These are phyloP conservation scores for Zootermopsis nevadensis DNA, from an alignment of 2,888 invertebrate genomes.

Conservation along the genomic window DNA sequence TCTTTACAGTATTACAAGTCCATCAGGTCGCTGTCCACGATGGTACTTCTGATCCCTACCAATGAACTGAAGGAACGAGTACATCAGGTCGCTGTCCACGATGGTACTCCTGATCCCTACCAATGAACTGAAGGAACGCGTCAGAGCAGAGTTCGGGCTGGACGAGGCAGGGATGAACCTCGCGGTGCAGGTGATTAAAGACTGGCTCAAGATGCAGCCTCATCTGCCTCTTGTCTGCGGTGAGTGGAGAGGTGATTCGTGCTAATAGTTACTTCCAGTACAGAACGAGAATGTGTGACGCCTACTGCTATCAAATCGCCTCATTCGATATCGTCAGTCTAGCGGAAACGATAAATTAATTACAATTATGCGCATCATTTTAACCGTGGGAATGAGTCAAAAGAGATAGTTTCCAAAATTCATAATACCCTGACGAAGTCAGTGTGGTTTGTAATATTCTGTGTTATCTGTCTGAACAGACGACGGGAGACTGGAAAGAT, in stretches of 20 bases:
- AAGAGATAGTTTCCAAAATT: too few species aligned
- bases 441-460: too few species aligned
- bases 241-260: conserved; percentile 51
- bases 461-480: not conserved
- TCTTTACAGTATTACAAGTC: too few species aligned
- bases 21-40: not conserved
- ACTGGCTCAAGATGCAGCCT: conserved; percentile 52
- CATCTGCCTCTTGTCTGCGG: conserved; percentile 57
- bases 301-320: too few species aligned
- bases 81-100: too few species aligned
- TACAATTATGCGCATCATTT: too few species aligned
- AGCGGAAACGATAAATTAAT: too few species aligned
- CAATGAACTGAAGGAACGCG: not conserved
- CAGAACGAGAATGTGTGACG: too few species aligned
- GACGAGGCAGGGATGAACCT: conserved; percentile 4
- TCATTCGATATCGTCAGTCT: too few species aligned
- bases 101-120: not conserved
- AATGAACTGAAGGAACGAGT: not conserved
- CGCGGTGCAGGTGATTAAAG: conserved; percentile 50
- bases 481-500: conserved; percentile 25
- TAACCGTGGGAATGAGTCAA: too few species aligned
- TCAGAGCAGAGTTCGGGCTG: conserved; percentile 18
- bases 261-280: too few species aligned
- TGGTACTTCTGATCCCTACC: not conserved
- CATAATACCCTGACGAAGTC: too few species aligned